These are phyloP conservation scores for Girardia tigrina DNA, from an alignment of 2,888 invertebrate species.

Conservation along the genomic window DNA sequence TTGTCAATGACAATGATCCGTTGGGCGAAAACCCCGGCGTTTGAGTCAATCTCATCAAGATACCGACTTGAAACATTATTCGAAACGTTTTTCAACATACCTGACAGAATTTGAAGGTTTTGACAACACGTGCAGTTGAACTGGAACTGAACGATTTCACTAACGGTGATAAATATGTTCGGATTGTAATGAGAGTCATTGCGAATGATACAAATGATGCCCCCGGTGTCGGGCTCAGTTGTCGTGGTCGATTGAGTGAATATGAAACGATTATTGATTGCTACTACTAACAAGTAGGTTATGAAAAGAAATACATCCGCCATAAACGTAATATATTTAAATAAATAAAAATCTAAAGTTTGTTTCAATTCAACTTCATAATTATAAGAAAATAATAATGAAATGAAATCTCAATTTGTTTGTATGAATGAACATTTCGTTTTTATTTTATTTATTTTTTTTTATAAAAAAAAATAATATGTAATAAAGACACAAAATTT, in stretches of 20 bases:
- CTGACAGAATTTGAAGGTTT: not conserved
- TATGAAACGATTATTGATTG: not conserved
- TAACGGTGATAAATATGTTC: not conserved
- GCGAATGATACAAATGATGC: not conserved
- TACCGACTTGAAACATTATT: not conserved
- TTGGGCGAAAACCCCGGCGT: constrained; percentile 1
- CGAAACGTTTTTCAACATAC: not conserved
- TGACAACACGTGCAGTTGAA: not conserved
- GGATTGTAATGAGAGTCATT: not conserved
- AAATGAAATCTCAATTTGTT: not conserved
- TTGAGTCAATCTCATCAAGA: not conserved
- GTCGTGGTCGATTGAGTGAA: not conserved
- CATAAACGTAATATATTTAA: not conserved
- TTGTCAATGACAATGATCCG: constrained; percentile 1
- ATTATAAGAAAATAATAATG: not conserved
- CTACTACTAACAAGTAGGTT: not conserved
- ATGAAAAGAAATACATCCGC: not conserved
- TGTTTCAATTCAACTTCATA: constrained; percentile 1
- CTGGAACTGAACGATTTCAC: not conserved
- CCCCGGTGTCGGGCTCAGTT: not conserved
- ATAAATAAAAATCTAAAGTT: not conserved
- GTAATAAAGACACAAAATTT: not conserved
- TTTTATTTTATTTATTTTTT: too few species aligned
- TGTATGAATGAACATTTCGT: not conserved
- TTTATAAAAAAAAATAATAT: too few species aligned